Conservation (phyloP, 2,797 vertebrate species). For the Thalassophryne amazonica region DNA sequence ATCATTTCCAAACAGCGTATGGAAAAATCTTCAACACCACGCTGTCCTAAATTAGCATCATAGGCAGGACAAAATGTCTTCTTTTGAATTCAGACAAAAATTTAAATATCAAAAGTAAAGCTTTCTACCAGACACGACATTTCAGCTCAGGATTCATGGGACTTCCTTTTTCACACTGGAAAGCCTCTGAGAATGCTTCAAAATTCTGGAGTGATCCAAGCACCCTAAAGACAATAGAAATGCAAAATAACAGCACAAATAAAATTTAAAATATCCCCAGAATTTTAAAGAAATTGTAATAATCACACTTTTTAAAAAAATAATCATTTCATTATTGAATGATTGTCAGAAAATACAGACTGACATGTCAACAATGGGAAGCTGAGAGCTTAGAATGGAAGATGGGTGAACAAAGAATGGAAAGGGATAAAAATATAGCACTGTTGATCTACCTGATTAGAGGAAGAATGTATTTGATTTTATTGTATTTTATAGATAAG, state of each 20-base stretch:
- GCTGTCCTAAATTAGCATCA: slow-evolving; percentile 20
- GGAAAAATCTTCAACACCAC: slow-evolving; percentile 12
- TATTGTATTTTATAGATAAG: too few relatives aligned
- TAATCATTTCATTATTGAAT: too few relatives aligned
- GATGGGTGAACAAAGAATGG: too few relatives aligned
- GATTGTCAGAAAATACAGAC: too few relatives aligned
- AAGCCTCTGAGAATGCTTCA: slow-evolving; percentile 89
- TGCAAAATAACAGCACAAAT: background rate
- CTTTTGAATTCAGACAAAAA: slow-evolving; percentile 31
- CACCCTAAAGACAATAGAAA: slow-evolving; percentile 77
- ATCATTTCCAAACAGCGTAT: slow-evolving; percentile 9
- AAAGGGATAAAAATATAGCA: too few relatives aligned
- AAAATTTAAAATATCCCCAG: background rate
- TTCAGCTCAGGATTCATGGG: slow-evolving; percentile 86
- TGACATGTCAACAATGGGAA: too few relatives aligned
- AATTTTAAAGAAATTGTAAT: background rate
- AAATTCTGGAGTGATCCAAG: slow-evolving; percentile 96
- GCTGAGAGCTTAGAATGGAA: too few relatives aligned
- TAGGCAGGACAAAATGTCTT: slow-evolving; percentile 41
- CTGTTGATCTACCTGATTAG: too few relatives aligned
- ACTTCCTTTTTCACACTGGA: slow-evolving; percentile 84
- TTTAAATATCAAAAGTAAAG: slow-evolving; percentile 15
- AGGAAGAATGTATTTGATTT: too few relatives aligned
- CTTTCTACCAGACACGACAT: slow-evolving; percentile 90
- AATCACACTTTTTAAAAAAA: too few relatives aligned